Evolutionary conservation across 2,888 invertebrate genomes (phyloP), one percentile per base, ranked within the genome.

Genomic region (Netelia inedita): DNA sequence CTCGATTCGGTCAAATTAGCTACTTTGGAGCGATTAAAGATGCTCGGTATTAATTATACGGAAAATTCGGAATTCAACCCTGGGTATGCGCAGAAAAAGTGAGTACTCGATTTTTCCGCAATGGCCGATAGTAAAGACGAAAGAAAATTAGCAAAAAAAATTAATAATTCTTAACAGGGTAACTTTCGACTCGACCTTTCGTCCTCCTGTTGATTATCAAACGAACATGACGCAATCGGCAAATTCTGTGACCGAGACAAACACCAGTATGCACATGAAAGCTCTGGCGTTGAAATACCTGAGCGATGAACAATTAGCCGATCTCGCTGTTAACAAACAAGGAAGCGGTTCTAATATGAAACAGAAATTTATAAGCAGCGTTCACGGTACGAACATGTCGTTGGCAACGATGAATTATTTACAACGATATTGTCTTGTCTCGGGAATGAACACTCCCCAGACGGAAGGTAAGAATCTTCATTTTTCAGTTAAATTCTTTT

Each of bases 351-450:
- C 81, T 10, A 88, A 89, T 86, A 92, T 84, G 90, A 94, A 91
- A 76, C 91, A 92, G 76, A 79, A 89, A 11, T 88, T 92, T 87
- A 72, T 91, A 50, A 90, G 89, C 79, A 91, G 91, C 83, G 87
- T 91, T 14, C 92, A 93, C 76, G 94, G 94, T 9, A 95, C 79
- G 28, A 96, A 96, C 88, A 95, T 96, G 94, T 96, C 96, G 2
- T 95, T 96, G 88, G 96, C 96, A n/a, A 96, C 96, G 10, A 94
- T 96, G 90, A 95, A 96, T 89, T 96, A 96, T 91, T 95, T 96
- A 95, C 95, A 96, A 90, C 95, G 95, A 89, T 96, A 96, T 92
- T 95, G 96, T 90, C 92, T 96, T 80, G 89, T 95, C 82, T 94
- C 95, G 90, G 95, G 95, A 66, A 89, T 87, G 46, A 90, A 89